Conservation (phyloP, 1,140 invertebrate species). For the Cydia amplana region DNA sequence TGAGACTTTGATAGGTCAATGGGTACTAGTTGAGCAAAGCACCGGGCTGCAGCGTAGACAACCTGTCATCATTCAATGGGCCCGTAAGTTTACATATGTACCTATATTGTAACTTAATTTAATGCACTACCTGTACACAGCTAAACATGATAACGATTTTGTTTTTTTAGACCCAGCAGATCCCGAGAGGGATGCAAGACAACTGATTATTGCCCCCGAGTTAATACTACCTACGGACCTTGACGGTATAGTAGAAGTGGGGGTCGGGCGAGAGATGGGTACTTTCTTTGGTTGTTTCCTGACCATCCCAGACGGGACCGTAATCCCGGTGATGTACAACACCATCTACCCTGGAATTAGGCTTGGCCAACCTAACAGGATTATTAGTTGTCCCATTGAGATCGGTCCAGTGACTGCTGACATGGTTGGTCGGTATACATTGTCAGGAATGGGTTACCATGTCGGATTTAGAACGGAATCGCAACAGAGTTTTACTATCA, state of each 20-base stretch:
- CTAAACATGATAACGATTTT: neutral
- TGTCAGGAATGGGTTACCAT: neutral
- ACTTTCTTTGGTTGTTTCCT: conserved; percentile 15
- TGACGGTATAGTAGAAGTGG: neutral
- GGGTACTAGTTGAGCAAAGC: conserved; percentile 17
- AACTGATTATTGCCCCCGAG: conserved; percentile 17
- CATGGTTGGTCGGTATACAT: conserved; percentile 19
- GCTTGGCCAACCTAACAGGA: neutral
- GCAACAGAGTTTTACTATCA: conserved; percentile 1
- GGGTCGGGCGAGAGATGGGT: conserved; percentile 2
- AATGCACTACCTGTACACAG: neutral
- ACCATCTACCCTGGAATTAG: neutral
- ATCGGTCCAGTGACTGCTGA: conserved; percentile 15
- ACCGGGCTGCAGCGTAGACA: conserved; percentile 11
- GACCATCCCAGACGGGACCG: conserved; percentile 1
- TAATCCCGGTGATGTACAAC: conserved; percentile 8
- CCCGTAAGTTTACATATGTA: neutral
- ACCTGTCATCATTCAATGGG: conserved; percentile 22
- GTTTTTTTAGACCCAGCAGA: neutral
- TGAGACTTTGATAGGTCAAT: conserved; percentile 13
- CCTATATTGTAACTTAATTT: neutral
- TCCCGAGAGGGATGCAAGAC: conserved; percentile 8
- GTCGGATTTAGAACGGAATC: conserved; percentile 1
- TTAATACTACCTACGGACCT: neutral
- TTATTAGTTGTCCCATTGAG: neutral